Conservation (phyloP, 2,888 invertebrate species). For the Acrobasis repandana region DNA sequence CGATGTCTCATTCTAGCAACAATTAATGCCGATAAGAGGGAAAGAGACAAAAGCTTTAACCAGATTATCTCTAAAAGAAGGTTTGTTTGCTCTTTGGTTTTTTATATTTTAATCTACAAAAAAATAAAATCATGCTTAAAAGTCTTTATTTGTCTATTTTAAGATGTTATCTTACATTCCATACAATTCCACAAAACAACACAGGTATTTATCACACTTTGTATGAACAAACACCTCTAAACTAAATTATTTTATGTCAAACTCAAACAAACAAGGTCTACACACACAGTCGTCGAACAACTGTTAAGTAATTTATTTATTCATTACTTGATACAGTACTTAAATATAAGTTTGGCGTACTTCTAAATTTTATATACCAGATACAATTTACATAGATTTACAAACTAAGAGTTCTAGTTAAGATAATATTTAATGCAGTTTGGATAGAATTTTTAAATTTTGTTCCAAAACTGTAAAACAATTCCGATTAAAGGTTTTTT, state of each 20-base stretch:
- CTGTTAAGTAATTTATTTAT: not conserved
- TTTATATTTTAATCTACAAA: not conserved
- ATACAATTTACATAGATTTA: constrained; percentile 22
- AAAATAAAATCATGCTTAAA: constrained; percentile 41
- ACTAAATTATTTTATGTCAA: not conserved
- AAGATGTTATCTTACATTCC: constrained; percentile 53
- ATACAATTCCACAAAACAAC: constrained; percentile 51
- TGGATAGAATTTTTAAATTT: not conserved
- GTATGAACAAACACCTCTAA: constrained; percentile 38
- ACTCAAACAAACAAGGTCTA: not conserved
- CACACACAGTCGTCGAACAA: constrained; percentile 9
- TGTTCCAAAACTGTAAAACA: not conserved
- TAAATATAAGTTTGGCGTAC: constrained; percentile 27
- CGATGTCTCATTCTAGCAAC: too few relatives aligned
- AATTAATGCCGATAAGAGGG: too few relatives aligned
- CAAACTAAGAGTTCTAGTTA: constrained; percentile 15
- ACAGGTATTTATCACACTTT: constrained; percentile 44
- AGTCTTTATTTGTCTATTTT: constrained; percentile 53
- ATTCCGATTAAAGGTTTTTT: not conserved
- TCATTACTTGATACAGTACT: constrained; percentile 7
- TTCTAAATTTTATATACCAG: constrained; percentile 26
- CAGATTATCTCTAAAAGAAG: too few relatives aligned
- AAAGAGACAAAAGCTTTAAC: too few relatives aligned
- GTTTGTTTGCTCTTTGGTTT: too few relatives aligned
- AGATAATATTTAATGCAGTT: not conserved